Evolutionary conservation across 2,113 vertebrate genomes (phyloP).

Genomic region (Upupa epops): DNA sequence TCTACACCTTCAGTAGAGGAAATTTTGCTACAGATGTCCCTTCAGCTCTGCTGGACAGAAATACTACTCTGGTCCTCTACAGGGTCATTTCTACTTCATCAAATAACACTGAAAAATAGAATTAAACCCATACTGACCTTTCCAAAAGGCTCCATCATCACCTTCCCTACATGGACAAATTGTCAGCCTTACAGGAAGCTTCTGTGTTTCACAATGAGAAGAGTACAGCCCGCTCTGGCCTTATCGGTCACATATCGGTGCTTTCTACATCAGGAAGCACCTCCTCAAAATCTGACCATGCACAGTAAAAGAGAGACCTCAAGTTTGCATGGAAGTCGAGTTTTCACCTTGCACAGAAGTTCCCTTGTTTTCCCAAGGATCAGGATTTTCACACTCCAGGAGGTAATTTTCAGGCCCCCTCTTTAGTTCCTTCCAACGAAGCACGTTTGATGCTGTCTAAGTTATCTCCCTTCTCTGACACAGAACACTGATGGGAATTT

Average conservation of each 20-base stretch:
- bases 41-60: neutral
- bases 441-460: conserved; percentile 36
- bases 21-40: neutral
- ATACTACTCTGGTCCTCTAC: neutral
- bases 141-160: neutral
- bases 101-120: neutral
- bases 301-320: neutral
- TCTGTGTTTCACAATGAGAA: rapidly evolving
- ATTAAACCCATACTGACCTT: neutral
- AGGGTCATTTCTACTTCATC: neutral
- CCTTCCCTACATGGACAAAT: neutral
- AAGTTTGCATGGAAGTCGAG: neutral
- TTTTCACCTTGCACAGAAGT: neutral
- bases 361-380: conserved; percentile 16
- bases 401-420: neutral
- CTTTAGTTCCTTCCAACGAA: conserved; percentile 5
- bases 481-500: neutral
- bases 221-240: neutral
- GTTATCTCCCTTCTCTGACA: conserved; percentile 38
- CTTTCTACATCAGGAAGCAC: neutral
- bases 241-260: neutral
- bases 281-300: neutral
- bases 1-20: neutral
- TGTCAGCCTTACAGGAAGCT: neutral
- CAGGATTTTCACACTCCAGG: conserved; percentile 1